Base-by-base conservation (phyloP, 2,888 invertebrate genomes). In the Brachyptera putata region DNA sequence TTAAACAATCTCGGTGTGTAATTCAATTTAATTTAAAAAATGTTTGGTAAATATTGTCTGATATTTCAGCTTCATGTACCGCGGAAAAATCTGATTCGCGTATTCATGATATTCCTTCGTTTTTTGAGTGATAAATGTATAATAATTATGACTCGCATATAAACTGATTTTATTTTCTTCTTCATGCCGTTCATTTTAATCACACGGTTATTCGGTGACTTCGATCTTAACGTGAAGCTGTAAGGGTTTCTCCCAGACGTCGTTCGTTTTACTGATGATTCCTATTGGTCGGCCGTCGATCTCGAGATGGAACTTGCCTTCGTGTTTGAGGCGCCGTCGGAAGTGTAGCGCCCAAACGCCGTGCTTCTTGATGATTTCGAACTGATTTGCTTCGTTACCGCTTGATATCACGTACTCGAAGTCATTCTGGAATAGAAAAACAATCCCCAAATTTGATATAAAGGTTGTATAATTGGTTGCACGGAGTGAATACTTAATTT, bases 321-420 rank as follows among this genome's bases (percentile, higher is more conserved):
- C 76, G 39, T 74, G 72, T 67, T 79, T 79, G 37, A 84, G 71
- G 61, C 82, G 76, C 64, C 77, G 75, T 56, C 75, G 76, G 73
- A 84, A 84, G 67, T 84, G 83, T 18, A 84, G 70, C 1, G 80
- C 79, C 80, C 81, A 83, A 2, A 83, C 75, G 3, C 80, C 82
- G 67, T 79, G 77, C 63, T 79, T 79, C 64, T 79, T 77, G 7
- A 78, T 73, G 68, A 84, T 72, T 64, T 84, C 81, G 68, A 84
- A 82, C 62, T 79, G 76, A 48, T 78, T 77, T 24, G 74, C 71
- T 65, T 82, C 80, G 70, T 84, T 83, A 22, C 84, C 83, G 58
- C 75, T 76, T 13, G 75, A 75, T 56, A 84, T 82, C 61, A 73
- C 73, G 70, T 84, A 84, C 56, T 79, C 76, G 72, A 82, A 79